A percentile compares a stretch with the other conserved stretches of the same genome.
These are phyloP conservation scores for Luscinia luscinia DNA, from an alignment of 2,797 vertebrate genomes.

Conservation along the genomic window DNA sequence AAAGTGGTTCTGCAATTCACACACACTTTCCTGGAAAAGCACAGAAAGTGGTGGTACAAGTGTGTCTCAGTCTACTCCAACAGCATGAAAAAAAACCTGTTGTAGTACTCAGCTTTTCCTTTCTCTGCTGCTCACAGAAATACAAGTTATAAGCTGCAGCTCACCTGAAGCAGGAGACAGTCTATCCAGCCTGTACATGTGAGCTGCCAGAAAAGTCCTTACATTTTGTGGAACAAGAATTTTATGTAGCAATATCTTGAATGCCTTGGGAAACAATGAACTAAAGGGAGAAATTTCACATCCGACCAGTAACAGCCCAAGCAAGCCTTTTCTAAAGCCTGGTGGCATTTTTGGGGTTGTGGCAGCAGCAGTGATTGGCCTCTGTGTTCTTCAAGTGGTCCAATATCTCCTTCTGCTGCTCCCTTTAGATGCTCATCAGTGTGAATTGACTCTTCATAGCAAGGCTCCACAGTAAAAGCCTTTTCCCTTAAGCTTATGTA, in stretches of 20 bases:
- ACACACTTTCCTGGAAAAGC: neutral
- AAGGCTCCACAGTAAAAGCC: neutral
- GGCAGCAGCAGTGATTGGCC: neutral
- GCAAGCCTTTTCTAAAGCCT: neutral
- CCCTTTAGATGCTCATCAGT: neutral
- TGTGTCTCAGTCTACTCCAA: neutral
- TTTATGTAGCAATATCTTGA: neutral
- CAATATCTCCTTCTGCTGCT: neutral
- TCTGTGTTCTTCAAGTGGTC: neutral
- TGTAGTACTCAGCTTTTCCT: neutral
- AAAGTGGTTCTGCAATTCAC: neutral
- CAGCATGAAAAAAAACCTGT: neutral
- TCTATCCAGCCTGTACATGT: neutral
- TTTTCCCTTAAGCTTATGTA: neutral
- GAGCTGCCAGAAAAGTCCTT: neutral
- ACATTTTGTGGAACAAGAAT: neutral
- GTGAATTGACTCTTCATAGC: neutral
- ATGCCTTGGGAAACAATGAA: neutral
- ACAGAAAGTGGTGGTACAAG: neutral
- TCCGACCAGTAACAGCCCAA: neutral
- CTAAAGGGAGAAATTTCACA: neutral
- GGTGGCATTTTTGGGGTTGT: accelerated
- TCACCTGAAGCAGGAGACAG: neutral
- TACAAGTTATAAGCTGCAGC: neutral
- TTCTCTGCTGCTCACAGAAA: neutral